Conservation (phyloP, 1,140 invertebrate species). For the Chionoecetes opilio region DNA sequence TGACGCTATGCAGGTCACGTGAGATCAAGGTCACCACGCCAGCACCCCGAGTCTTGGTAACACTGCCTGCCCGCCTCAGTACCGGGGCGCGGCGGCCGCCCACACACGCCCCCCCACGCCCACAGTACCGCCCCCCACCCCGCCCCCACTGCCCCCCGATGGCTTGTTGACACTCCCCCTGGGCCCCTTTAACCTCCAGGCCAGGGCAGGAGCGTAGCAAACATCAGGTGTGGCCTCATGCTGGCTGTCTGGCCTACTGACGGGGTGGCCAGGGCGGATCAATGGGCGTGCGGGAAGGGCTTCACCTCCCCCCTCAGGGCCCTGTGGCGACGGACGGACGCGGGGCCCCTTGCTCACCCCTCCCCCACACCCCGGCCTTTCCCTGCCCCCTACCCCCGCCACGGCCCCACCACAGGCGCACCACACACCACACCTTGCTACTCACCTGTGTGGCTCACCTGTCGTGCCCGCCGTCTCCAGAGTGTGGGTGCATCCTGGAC, state of each 20-base stretch:
- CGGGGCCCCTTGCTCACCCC: conserved; percentile 52
- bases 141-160: neutral
- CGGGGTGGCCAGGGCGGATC: conserved; percentile 18
- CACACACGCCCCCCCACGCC: conserved; percentile 74
- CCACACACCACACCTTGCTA: no score
- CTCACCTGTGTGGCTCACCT: neutral
- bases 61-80: conserved; percentile 43
- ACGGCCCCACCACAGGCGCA: neutral
- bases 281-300: conserved; percentile 57
- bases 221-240: neutral
- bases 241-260: neutral
- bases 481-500: neutral
- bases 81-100: conserved; percentile 60
- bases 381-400: no score
- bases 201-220: neutral
- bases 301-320: conserved; percentile 60
- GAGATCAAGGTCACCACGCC: conserved; percentile 68
- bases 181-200: neutral
- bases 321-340: conserved; percentile 62
- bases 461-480: neutral
- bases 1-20: conserved; percentile 63
- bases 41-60: conserved; percentile 69
- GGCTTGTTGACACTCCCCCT: neutral
- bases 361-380: neutral
- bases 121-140: conserved; percentile 36